These are phyloP conservation scores for Epinotia ramella DNA, from an alignment of 2,888 invertebrate genomes.

Conservation along the genomic window DNA sequence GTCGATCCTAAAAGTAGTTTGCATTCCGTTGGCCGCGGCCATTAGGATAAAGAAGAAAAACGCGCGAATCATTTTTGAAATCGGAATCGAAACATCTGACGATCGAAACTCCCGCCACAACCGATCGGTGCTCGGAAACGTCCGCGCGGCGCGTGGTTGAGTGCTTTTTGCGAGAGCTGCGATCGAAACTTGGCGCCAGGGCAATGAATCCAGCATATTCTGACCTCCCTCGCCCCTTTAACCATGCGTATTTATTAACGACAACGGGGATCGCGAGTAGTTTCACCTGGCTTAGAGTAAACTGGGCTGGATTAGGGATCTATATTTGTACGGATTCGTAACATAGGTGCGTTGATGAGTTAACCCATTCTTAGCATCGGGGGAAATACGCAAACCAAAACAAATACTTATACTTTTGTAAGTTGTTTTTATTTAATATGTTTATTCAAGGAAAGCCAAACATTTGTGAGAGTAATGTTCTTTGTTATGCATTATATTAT, in stretches of 20 bases:
- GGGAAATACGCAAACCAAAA: constrained; percentile 34
- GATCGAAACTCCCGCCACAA: constrained; percentile 51
- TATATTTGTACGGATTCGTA: constrained; percentile 42
- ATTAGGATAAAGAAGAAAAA: constrained; percentile 57
- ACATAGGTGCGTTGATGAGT: constrained; percentile 26
- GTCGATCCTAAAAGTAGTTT: constrained; percentile 55
- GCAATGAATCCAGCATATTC: constrained; percentile 51
- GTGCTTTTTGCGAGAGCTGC: constrained; percentile 56
- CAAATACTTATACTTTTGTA: constrained; percentile 5
- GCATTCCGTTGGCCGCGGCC: constrained; percentile 59
- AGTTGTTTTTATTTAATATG: constrained; percentile 10
- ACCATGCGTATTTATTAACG: not conserved
- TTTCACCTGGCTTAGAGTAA: constrained; percentile 40
- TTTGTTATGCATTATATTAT: not conserved
- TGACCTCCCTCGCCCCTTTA: constrained; percentile 55
- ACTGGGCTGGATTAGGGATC: constrained; percentile 39
- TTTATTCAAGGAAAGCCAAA: constrained; percentile 8
- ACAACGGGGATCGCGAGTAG: not conserved
- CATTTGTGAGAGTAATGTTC: not conserved
- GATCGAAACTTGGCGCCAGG: constrained; percentile 64
- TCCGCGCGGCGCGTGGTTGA: constrained; percentile 64
- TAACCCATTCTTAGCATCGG: constrained; percentile 11
- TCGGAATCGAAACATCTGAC: constrained; percentile 44
- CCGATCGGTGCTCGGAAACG: constrained; percentile 55
- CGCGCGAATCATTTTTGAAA: constrained; percentile 53